These are phyloP conservation scores for Poeciliopsis retropinna DNA, from an alignment of 2,113 vertebrate genomes.

Conservation along the genomic window DNA sequence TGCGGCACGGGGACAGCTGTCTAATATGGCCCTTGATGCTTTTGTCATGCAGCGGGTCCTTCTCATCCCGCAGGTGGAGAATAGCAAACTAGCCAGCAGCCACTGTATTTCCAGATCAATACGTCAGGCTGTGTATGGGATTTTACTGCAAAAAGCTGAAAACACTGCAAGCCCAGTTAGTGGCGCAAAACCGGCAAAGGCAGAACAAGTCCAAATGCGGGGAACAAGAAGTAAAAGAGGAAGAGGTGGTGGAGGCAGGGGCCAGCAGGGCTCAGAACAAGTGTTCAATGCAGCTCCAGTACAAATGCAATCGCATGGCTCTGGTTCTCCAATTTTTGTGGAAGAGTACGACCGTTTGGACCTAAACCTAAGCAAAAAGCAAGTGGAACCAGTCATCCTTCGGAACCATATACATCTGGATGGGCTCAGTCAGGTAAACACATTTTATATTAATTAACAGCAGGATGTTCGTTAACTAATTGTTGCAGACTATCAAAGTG, in stretches of 20 bases:
- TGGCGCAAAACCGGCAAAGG: not conserved
- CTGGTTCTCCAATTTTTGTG: slow-evolving; percentile 53
- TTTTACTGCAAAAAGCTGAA: slow-evolving; percentile 73
- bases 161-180: slow-evolving; percentile 1
- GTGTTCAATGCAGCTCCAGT: slow-evolving; percentile 1
- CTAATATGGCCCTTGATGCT: slow-evolving; percentile 82
- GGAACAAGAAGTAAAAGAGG: slow-evolving; percentile 30
- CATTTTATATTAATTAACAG: not conserved
- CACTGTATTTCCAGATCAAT: slow-evolving; percentile 81
- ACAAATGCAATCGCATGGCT: slow-evolving; percentile 10
- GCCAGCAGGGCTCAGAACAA: slow-evolving; percentile 30
- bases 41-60: slow-evolving; percentile 83
- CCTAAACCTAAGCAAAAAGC: slow-evolving; percentile 81
- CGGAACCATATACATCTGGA: slow-evolving; percentile 69
- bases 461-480: not conserved
- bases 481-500: not conserved
- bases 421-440: slow-evolving; percentile 82
- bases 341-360: slow-evolving; percentile 87
- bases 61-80: slow-evolving; percentile 90
- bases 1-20: slow-evolving; percentile 77
- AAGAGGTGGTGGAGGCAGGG: slow-evolving; percentile 25
- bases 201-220: slow-evolving; percentile 2
- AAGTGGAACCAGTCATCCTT: slow-evolving; percentile 68
- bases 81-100: slow-evolving; percentile 83
- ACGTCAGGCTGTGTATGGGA: slow-evolving; percentile 86